A percentile compares a stretch with the other conserved stretches of the same genome.
These are phyloP conservation scores for Platynereis dumerilii DNA, from an alignment of 2,888 invertebrate species.

Conservation along the genomic window DNA sequence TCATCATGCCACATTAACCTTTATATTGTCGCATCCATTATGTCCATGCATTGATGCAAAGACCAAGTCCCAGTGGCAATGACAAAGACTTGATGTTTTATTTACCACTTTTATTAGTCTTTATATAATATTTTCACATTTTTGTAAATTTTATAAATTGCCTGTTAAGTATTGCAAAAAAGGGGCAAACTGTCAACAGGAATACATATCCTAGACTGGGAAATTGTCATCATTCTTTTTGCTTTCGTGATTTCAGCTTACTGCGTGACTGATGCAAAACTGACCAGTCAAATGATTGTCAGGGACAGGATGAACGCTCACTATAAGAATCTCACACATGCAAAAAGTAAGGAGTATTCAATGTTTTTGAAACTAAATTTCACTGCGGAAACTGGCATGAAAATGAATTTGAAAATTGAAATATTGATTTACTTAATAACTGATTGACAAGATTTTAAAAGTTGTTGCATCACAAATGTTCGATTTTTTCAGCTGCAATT, in stretches of 20 bases:
- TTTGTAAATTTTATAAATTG: slow-evolving; percentile 1
- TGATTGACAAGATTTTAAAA: neutral
- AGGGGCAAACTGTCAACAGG: no score
- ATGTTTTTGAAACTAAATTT: neutral
- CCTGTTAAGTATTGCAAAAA: no score
- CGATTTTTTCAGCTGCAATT: slow-evolving; percentile 6
- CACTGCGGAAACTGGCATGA: no score
- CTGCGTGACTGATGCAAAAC: slow-evolving; percentile 55
- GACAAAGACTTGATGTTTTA: no score
- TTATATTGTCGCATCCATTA: no score
- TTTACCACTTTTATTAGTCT: neutral
- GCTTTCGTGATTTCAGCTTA: slow-evolving; percentile 41
- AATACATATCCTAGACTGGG: no score
- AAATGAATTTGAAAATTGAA: no score
- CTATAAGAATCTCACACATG: slow-evolving; percentile 56
- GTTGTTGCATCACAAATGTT: neutral
- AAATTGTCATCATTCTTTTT: no score
- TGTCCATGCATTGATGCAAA: no score
- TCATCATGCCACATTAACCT: no score
- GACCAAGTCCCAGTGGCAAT: no score
- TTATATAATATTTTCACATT: neutral
- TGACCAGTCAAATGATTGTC: slow-evolving; percentile 57
- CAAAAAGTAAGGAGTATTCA: slow-evolving; percentile 40
- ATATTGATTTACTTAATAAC: neutral
- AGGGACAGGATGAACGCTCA: slow-evolving; percentile 60